These are phyloP conservation scores for Sebastes melanostomus DNA, from an alignment of 2,797 vertebrate species.

Conservation along the genomic window DNA sequence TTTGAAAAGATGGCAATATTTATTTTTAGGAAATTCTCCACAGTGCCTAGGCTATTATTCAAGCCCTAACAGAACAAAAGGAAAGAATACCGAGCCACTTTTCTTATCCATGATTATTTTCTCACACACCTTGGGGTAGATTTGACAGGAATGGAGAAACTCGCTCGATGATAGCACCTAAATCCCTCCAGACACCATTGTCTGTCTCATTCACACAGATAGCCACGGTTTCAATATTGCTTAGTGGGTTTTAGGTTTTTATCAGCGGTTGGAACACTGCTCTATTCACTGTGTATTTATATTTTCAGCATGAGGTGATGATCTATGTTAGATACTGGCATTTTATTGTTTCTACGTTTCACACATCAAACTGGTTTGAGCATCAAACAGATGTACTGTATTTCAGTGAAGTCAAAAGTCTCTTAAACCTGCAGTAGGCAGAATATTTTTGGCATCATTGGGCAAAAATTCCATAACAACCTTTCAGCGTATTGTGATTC, in stretches of 20 bases:
- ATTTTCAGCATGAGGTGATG: conserved; percentile 16
- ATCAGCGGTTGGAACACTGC: background rate
- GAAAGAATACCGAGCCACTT: conserved; percentile 27
- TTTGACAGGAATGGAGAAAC: conserved; percentile 27
- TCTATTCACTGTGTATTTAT: conserved; percentile 13
- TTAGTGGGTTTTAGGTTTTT: conserved; percentile 6
- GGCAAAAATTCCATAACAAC: too few species aligned
- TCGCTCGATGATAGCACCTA: conserved; percentile 14
- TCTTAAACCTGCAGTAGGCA: background rate
- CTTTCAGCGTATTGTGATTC: too few species aligned
- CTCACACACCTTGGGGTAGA: conserved; percentile 34
- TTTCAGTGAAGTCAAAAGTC: background rate
- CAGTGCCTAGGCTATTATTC: conserved; percentile 20
- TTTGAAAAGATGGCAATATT: conserved; percentile 38
- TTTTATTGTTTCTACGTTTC: background rate
- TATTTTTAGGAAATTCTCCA: conserved; percentile 40
- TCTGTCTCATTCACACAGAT: conserved; percentile 39
- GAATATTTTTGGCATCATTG: too few species aligned
- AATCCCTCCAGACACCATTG: conserved; percentile 36
- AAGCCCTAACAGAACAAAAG: conserved; percentile 45
- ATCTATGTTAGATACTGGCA: background rate
- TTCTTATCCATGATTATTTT: conserved; percentile 57
- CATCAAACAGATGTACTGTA: background rate
- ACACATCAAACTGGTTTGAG: background rate
- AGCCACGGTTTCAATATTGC: conserved; percentile 19